Evolutionary conservation across 2,888 invertebrate genomes (phyloP).

Genomic region (Hirtodrosophila cameraria): DNA sequence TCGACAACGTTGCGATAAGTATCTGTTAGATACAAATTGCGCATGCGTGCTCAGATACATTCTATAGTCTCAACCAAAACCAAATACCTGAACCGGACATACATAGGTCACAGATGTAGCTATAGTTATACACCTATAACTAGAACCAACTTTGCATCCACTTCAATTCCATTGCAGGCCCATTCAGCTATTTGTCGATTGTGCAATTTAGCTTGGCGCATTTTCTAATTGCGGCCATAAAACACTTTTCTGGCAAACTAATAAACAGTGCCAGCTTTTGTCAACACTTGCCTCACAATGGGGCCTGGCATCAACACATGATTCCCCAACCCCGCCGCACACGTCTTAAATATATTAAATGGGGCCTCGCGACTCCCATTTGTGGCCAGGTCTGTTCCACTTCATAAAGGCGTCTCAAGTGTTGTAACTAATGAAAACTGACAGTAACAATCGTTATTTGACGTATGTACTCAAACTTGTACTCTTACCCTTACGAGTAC

Average conservation of each 20-base stretch:
- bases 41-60: slow-evolving; percentile 77
- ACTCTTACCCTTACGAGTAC: slow-evolving; percentile 14
- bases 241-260: slow-evolving; percentile 74
- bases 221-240: slow-evolving; percentile 74
- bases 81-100: slow-evolving; percentile 11
- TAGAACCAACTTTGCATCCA: slow-evolving; percentile 2
- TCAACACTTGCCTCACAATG: slow-evolving; percentile 52
- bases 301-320: slow-evolving; percentile 25
- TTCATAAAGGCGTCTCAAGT: slow-evolving; percentile 67
- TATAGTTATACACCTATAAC: neutral
- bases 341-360: slow-evolving; percentile 15
- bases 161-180: slow-evolving; percentile 36
- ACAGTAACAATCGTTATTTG: slow-evolving; percentile 11
- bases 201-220: slow-evolving; percentile 71
- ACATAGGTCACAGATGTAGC: slow-evolving; percentile 6
- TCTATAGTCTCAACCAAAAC: slow-evolving; percentile 31
- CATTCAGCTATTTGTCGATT: slow-evolving; percentile 63
- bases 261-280: slow-evolving; percentile 73
- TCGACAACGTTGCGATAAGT: slow-evolving; percentile 64
- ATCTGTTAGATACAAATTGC: slow-evolving; percentile 82
- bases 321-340: too few species aligned
- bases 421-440: slow-evolving; percentile 56
- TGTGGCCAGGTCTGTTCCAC: slow-evolving; percentile 48
- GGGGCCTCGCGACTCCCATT: slow-evolving; percentile 9
- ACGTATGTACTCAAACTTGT: neutral